These are phyloP conservation scores for Montipora capricornis DNA, from an alignment of 64 coral and sea anemone genomes.

Conservation along the genomic window DNA sequence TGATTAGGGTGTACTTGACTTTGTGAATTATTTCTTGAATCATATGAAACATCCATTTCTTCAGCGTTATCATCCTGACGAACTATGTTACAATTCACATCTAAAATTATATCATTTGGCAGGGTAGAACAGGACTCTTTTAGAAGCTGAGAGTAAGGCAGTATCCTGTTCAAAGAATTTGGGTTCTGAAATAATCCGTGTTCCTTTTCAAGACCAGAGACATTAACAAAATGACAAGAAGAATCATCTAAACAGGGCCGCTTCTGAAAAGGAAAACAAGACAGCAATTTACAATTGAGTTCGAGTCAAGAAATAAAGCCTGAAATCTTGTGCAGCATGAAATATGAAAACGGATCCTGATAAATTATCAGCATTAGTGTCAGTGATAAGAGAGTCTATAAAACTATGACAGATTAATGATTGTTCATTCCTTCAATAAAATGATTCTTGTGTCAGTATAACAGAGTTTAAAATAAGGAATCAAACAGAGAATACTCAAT, in stretches of 20 bases:
- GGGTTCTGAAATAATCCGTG: background rate
- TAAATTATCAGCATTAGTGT: no score
- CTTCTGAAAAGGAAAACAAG: constrained; percentile 3
- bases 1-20: background rate
- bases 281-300: no score
- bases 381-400: no score
- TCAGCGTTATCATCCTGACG: background rate
- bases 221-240: constrained; percentile 2
- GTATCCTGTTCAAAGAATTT: background rate
- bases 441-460: no score
- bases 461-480: no score
- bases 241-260: constrained; percentile 32
- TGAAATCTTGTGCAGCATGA: no score
- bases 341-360: no score
- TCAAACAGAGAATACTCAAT: no score
- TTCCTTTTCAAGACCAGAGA: background rate
- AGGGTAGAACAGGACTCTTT: background rate
- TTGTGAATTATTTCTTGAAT: background rate
- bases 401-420: no score
- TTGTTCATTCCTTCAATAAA: no score
- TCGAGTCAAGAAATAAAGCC: no score
- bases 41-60: constrained; percentile 26
- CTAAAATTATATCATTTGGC: background rate
- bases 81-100: constrained; percentile 26
- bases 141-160: background rate